Evolutionary conservation across 2,888 invertebrate species (phyloP), one percentile per base, ranked within the genome.

Genomic region (Hemistola chrysoprasaria): DNA sequence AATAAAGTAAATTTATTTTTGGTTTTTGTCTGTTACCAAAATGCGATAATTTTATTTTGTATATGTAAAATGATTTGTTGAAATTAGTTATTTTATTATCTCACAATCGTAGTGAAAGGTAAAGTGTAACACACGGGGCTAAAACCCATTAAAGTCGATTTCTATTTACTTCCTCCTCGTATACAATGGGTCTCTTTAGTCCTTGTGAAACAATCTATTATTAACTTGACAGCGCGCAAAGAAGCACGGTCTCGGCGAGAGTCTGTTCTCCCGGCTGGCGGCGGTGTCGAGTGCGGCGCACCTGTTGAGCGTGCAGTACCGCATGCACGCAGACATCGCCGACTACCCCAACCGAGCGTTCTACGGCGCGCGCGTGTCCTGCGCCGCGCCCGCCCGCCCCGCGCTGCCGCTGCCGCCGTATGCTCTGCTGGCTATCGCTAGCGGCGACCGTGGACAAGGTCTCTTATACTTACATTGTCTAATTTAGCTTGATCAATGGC

Each of bases 291-390:
- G 90, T 56, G 86, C 93, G 36, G 84, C 87, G 37, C 64, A 65
- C 1, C 77, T 91, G 55, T 80, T 96, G 20, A 84, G 90, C 50
- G 88, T 80, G 1, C 97, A 98, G 73, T 97, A 97, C 77, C 91
- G 97, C 49, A 97, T 98, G 97, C 94, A 95, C 55, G 90, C 91
- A 0, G 93, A 93, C 37, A 97, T 98, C 53, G 93, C 93, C 1
- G 79, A 85, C 39, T 97, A 95, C 90, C 97, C 97, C 0, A 96
- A 94, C 75, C 75, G 86, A 22, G 90, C 90, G 28, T 94, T 95
- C 76, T 96, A 96, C 69, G 82, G 78, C 27, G 90, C 90, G 4
- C 76, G 68, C 47, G 76, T 95, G 31, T 61, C 53, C 27, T 84
- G 72, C 36, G 56, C 62, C n/a, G 58, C 69, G 11, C 61, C 62